A percentile compares a stretch with the other conserved stretches of the same genome.
Evolutionary conservation across 2,113 vertebrate species (phyloP).

Genomic region (Formicarius rufipectus): DNA sequence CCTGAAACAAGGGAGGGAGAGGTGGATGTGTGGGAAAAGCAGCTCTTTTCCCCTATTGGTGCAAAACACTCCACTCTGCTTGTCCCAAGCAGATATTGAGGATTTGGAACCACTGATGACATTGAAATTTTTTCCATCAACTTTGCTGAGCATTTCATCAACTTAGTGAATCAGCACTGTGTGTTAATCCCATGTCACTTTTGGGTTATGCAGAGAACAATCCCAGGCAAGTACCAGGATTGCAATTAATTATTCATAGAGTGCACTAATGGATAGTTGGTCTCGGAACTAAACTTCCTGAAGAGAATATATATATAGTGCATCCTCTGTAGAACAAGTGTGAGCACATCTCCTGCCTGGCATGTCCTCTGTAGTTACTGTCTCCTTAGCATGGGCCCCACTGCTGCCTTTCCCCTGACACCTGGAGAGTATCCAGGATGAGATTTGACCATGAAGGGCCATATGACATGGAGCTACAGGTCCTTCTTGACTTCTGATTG

Average conservation of each 20-base stretch:
- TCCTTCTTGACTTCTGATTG: slow-evolving; percentile 41
- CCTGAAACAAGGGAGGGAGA: neutral
- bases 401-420: neutral
- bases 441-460: neutral
- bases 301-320: no score
- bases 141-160: neutral
- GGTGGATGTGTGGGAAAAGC: neutral
- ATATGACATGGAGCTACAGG: neutral
- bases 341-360: neutral
- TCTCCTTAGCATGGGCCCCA: neutral
- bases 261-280: neutral
- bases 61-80: neutral
- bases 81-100: neutral
- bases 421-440: neutral
- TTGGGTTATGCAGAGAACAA: neutral
- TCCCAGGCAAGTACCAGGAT: neutral
- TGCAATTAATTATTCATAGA: neutral
- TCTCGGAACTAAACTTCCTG: neutral
- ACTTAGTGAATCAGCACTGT: neutral
- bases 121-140: neutral
- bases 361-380: neutral
- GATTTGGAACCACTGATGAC: neutral
- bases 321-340: neutral
- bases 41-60: neutral
- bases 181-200: neutral